Evolutionary conservation across 92 coral and sea anemone genomes (phyloP).

Genomic region (Siderastrea radians): DNA sequence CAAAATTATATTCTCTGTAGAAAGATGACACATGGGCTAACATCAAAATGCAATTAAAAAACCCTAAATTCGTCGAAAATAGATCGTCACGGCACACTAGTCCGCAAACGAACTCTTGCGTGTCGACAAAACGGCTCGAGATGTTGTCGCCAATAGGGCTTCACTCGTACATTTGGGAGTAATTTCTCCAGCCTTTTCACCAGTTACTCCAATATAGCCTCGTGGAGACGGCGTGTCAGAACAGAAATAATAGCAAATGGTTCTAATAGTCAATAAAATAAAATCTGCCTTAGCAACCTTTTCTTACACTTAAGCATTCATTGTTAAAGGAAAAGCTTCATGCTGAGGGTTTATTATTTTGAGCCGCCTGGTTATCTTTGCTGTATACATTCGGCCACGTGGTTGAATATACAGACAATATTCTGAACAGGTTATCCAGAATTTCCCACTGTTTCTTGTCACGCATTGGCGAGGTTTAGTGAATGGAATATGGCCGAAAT

Average conservation of each 20-base stretch:
- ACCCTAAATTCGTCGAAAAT: not conserved
- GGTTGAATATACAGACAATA: not conserved
- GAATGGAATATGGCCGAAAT: not conserved
- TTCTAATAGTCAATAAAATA: not conserved
- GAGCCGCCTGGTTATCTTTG: not conserved
- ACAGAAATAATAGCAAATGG: not conserved
- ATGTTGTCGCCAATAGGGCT: too few species aligned
- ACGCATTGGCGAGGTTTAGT: not conserved
- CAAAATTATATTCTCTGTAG: not conserved
- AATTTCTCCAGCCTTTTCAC: too few species aligned
- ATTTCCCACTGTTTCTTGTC: too few species aligned
- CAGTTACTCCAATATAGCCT: not conserved
- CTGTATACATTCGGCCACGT: not conserved
- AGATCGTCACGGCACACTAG: too few species aligned
- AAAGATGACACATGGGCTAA: not conserved
- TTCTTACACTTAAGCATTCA: not conserved
- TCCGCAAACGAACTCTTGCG: not conserved
- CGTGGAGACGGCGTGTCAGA: slow-evolving; percentile 7
- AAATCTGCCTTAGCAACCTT: slow-evolving; percentile 11
- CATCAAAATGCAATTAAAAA: not conserved
- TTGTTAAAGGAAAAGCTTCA: not conserved
- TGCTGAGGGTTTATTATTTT: not conserved
- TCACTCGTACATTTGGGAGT: too few species aligned
- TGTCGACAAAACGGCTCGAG: not conserved
- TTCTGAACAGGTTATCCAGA: not conserved